These are phyloP conservation scores for Karalla daura DNA, from an alignment of 2,797 vertebrate species.

Conservation along the genomic window DNA sequence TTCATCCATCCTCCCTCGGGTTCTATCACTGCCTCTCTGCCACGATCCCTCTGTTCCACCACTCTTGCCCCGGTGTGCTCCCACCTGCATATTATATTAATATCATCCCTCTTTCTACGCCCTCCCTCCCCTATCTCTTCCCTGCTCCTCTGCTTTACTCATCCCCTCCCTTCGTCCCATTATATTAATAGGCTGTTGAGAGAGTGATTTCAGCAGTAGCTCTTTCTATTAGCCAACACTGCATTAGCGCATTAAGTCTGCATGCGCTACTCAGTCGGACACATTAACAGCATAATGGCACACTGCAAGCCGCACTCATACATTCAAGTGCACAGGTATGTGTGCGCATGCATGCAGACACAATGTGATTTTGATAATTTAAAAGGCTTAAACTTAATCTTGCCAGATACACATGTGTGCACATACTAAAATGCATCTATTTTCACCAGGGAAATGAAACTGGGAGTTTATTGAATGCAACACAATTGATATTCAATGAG, in stretches of 20 bases:
- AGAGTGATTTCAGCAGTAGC: conserved; percentile 57
- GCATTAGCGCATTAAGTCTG: conserved; percentile 63
- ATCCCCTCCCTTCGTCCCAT: conserved; percentile 39
- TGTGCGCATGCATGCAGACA: conserved; percentile 5
- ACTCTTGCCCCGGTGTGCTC: conserved; percentile 25
- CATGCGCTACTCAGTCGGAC: conserved; percentile 43
- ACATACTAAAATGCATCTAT: conserved; percentile 8
- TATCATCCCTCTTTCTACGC: conserved; percentile 17
- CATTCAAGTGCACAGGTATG: conserved; percentile 3
- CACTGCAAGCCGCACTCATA: conserved; percentile 31
- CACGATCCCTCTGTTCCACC: not conserved
- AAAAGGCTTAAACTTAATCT: conserved; percentile 23
- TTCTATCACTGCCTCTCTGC: conserved; percentile 5
- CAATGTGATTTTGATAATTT: conserved; percentile 11
- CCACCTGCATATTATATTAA: conserved; percentile 38
- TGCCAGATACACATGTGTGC: conserved; percentile 4
- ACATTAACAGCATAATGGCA: conserved; percentile 53
- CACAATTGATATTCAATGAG: conserved; percentile 43
- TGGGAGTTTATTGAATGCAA: not conserved
- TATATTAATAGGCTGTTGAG: conserved; percentile 64
- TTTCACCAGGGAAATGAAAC: not conserved
- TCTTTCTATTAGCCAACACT: conserved; percentile 62
- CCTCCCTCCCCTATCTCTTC: not conserved
- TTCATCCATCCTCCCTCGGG: not conserved
- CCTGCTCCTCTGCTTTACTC: not conserved